Evolutionary conservation across 2,797 vertebrate species (phyloP).

Genomic region (Agapornis canus): DNA sequence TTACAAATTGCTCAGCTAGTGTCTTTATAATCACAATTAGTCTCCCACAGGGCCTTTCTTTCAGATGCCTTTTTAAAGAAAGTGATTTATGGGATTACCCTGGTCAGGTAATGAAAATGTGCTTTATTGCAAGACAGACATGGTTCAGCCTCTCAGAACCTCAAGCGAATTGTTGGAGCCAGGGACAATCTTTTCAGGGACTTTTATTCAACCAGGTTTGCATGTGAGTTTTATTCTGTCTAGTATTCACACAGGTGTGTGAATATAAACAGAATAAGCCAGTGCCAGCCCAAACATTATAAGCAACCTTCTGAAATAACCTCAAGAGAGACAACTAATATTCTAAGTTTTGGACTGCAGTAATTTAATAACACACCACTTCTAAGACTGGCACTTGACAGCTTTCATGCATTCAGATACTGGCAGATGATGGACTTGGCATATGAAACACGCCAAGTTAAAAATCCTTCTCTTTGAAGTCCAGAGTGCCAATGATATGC

Average conservation of each 20-base stretch:
- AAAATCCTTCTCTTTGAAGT: neutral
- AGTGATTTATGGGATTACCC: neutral
- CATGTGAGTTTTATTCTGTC: neutral
- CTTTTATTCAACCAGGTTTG: neutral
- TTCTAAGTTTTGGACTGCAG: neutral
- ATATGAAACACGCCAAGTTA: neutral
- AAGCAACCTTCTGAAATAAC: neutral
- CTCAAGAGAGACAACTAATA: neutral
- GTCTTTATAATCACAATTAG: neutral
- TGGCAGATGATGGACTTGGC: neutral
- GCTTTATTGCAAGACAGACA: neutral
- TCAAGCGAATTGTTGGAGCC: rapidly evolving
- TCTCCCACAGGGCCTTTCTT: neutral
- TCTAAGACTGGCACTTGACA: neutral
- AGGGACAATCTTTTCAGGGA: neutral
- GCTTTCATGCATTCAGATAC: neutral
- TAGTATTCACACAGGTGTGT: neutral
- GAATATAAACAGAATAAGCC: neutral
- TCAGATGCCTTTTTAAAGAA: neutral
- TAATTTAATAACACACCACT: neutral
- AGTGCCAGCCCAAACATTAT: neutral
- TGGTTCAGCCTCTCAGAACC: neutral
- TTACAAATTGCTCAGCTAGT: neutral
- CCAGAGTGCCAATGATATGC: neutral
- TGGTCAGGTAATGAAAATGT: neutral